Conservation (phyloP, 2,888 invertebrate genomes). For the Bursaphelenchus okinawaensis region DNA sequence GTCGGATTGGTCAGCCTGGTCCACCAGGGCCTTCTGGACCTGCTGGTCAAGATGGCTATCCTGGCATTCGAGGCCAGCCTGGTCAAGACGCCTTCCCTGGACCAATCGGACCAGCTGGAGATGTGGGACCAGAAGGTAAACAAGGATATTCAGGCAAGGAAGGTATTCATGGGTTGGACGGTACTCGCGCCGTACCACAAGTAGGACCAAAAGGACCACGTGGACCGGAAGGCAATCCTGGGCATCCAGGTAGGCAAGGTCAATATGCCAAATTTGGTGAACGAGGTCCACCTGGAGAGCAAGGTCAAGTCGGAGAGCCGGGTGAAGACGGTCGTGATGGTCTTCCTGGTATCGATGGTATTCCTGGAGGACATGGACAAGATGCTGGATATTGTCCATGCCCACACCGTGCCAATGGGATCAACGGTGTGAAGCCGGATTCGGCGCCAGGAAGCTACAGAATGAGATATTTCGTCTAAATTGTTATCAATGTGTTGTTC, state of each 20-base stretch:
- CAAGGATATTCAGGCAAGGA: background rate
- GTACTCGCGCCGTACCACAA: background rate
- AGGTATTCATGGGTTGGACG: background rate
- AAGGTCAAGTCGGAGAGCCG: background rate
- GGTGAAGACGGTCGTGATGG: background rate
- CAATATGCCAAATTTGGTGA: background rate
- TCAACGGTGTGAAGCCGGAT: background rate
- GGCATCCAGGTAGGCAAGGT: background rate
- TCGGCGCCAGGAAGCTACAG: background rate
- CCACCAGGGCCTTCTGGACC: background rate
- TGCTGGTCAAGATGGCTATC: background rate
- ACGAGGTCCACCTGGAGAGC: background rate
- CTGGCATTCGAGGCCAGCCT: background rate
- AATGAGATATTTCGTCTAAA: background rate
- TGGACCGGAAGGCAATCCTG: background rate
- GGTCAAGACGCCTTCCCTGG: background rate
- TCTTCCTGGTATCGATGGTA: background rate
- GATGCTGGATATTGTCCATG: background rate
- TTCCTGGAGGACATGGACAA: background rate
- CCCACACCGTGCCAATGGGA: background rate
- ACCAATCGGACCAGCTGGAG: background rate
- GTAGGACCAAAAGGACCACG: background rate
- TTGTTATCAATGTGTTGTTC: no score
- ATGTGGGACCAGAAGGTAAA: conserved; percentile 1
- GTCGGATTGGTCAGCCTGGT: background rate